These are phyloP conservation scores for Gambelia wislizenii DNA, from an alignment of 2,797 vertebrate species.

Conservation along the genomic window DNA sequence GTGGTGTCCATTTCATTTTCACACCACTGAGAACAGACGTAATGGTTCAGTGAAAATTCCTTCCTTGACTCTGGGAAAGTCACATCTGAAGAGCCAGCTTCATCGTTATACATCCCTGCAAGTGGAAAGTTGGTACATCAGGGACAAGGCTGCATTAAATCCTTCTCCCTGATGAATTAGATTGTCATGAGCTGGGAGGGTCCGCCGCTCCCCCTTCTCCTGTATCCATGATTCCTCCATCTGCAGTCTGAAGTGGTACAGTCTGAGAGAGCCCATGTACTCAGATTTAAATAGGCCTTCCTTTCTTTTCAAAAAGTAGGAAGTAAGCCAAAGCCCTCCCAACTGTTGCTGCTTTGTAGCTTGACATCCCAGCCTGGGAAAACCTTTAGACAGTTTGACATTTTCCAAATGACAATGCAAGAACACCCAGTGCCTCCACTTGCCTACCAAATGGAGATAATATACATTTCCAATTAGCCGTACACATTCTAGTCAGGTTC, in stretches of 20 bases:
- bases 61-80: background rate
- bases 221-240: background rate
- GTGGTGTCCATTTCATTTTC: background rate
- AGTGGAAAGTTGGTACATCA: background rate
- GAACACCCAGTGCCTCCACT: slow-evolving; percentile 46
- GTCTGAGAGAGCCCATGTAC: background rate
- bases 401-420: slow-evolving; percentile 57
- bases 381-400: slow-evolving; percentile 37
- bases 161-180: background rate
- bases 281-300: slow-evolving; percentile 2
- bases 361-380: slow-evolving; percentile 61
- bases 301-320: slow-evolving; percentile 14
- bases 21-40: background rate
- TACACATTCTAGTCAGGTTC: slow-evolving; percentile 81
- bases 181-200: background rate
- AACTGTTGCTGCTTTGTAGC: slow-evolving; percentile 35
- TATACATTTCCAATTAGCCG: slow-evolving; percentile 84
- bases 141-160: background rate
- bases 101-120: background rate
- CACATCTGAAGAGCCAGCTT: background rate
- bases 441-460: slow-evolving; percentile 74
- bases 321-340: background rate
- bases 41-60: background rate
- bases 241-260: background rate
- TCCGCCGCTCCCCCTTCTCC: background rate